Evolutionary conservation across 2,797 vertebrate species (phyloP).

Genomic region (Phoebastria nigripes): DNA sequence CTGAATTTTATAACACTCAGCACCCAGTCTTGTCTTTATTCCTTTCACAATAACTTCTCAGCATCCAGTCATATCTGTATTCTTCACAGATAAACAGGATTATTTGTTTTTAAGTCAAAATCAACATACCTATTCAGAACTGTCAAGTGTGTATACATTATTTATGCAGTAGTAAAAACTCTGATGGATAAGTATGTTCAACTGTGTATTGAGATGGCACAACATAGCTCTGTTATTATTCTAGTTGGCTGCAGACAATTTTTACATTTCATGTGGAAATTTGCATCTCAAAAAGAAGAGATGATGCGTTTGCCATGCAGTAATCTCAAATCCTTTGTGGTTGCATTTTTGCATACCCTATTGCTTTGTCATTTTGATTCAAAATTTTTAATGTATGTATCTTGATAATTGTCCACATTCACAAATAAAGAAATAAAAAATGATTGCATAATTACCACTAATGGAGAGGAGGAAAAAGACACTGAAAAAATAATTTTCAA

Average conservation of each 20-base stretch:
- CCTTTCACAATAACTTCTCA: not conserved
- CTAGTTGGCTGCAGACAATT: not conserved
- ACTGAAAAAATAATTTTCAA: not conserved
- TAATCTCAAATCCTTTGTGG: not conserved
- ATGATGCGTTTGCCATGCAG: not conserved
- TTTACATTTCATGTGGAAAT: conserved; percentile 3
- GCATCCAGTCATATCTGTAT: not conserved
- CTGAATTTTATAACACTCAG: not conserved
- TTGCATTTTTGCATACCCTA: not conserved
- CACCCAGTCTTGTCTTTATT: not conserved
- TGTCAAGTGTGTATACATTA: not conserved
- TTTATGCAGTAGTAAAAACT: not conserved
- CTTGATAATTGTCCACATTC: not conserved
- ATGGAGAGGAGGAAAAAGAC: not conserved
- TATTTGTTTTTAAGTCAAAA: conserved; percentile 1
- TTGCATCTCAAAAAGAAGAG: conserved; percentile 22
- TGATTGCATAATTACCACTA: not conserved
- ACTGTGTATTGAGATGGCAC: not conserved
- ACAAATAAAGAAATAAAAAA: not conserved
- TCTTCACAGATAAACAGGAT: not conserved
- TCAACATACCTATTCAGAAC: not conserved
- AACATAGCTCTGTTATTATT: not conserved
- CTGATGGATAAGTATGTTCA: not conserved
- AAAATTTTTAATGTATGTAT: not conserved
- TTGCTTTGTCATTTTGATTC: not conserved